phyloP scores from a whole-genome alignment of 2,113 vertebrate genomes.

The Helogale parvula region DNA sequence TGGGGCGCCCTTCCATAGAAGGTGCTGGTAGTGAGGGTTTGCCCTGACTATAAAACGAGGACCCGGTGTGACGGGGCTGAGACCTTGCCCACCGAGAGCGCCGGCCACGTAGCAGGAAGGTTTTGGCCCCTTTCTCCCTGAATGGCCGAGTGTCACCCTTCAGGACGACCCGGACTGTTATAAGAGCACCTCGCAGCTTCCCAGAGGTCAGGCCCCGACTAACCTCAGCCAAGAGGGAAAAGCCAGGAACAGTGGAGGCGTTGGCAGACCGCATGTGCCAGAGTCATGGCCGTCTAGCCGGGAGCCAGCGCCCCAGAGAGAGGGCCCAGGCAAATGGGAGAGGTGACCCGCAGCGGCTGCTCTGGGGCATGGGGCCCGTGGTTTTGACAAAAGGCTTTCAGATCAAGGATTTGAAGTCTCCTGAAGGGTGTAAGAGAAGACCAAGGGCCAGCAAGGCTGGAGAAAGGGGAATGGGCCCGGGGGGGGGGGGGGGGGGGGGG shows the following conservation, averaged over 20 bases:
- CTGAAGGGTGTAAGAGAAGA: not conserved
- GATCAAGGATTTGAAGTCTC: not conserved
- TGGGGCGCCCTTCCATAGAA: fast-evolving
- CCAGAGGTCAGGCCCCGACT: not conserved
- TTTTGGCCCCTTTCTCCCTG: not conserved
- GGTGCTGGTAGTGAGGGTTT: not conserved
- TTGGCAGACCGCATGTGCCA: fast-evolving
- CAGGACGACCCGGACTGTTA: fast-evolving
- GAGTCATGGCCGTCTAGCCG: not conserved
- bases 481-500: too few relatives aligned
- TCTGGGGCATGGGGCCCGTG: not conserved
- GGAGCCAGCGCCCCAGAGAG: not conserved
- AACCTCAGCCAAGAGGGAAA: not conserved
- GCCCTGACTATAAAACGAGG: not conserved
- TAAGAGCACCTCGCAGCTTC: not conserved
- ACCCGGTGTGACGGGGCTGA: fast-evolving
- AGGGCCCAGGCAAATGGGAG: not conserved
- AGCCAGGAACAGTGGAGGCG: fast-evolving
- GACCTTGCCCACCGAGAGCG: not conserved
- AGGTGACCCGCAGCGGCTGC: fast-evolving
- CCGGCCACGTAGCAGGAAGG: fast-evolving
- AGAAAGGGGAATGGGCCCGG: not conserved
- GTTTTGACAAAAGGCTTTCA: not conserved
- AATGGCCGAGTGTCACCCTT: not conserved
- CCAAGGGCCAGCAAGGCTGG: not conserved